Percentiles rank a stretch among this genome's conserved stretches.
These are phyloP conservation scores for sheep (Ovis aries) DNA, from an alignment of 2,113 vertebrate genomes.

Conservation along the genomic window DNA sequence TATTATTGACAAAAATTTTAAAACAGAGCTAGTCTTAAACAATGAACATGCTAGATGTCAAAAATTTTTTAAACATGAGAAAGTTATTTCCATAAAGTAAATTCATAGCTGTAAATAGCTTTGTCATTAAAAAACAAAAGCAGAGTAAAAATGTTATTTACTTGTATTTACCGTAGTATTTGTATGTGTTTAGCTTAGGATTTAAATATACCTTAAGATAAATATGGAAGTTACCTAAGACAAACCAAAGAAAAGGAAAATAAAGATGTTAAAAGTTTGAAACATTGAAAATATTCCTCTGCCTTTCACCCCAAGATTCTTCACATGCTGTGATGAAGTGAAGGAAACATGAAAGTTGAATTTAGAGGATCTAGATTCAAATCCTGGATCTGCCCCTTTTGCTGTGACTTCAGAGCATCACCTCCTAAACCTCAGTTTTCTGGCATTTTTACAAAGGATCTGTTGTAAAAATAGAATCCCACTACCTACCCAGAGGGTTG, in stretches of 20 bases:
- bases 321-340: not conserved
- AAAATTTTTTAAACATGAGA: not conserved
- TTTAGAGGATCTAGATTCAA: not conserved
- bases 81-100: not conserved
- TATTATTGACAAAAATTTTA: constrained; percentile 28
- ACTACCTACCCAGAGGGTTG: not conserved
- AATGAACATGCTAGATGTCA: not conserved
- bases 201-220: not conserved
- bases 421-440: constrained; percentile 1
- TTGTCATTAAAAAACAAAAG: not conserved
- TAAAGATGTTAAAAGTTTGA: not conserved
- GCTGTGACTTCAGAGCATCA: not conserved
- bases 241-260: not conserved
- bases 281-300: not conserved
- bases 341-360: not conserved
- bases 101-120: not conserved
- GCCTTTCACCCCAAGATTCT: not conserved
- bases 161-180: not conserved
- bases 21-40: not conserved
- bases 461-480: not conserved
- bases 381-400: not conserved
- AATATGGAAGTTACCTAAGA: not conserved
- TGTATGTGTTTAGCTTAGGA: not conserved
- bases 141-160: not conserved
- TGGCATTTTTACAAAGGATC: not conserved